Evolutionary conservation across 2,797 vertebrate genomes (phyloP), one percentile per base, ranked within the genome.

Genomic region (Varecia variegata): DNA sequence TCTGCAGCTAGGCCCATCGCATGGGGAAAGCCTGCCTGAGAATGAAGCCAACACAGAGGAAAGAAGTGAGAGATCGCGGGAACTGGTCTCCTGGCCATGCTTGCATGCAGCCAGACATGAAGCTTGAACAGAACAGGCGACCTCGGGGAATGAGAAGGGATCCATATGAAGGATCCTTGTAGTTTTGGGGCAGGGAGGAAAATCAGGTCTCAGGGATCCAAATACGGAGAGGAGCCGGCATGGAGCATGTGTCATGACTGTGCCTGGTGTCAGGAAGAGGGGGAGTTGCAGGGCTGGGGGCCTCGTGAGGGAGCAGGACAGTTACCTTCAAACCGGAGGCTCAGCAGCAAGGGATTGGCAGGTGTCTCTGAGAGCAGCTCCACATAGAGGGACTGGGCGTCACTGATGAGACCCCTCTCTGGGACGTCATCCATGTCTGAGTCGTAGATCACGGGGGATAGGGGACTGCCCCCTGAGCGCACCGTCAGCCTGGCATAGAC

Each of bases 391-490:
- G 98, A 99, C 77, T 99, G 98, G 86, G 99, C 98, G 21, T 99
- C 99, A 7, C 99, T 99, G 95, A 99, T 98, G 88, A 99, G 97
- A 40, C 99, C 99, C 7, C 99, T 98, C 95, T 99, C 99, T 0
- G 99, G 99, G 94, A 99, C 99, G 20, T 99, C 99, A 23, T 99
- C 99, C 98, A 99, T 98, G 97, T 99, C 99, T 0, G 99, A 99
- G 98, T 99, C 99, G 40, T 99, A 99, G 97, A 99, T 99, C 74
- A 99, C 98, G 0, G 99, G 98, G 30, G 99, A 99, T 43, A 99
- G 98, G 7, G 99, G 99, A 87, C 98, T 98, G 97, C 99, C 99
- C 47, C 99, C 99, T 30, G 99, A 99, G 52, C 99, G 99, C 65
- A 99, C 99, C 92, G 99, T 99, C 95, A 99, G 97, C 98, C 99